Evolutionary conservation across 1,140 invertebrate genomes (phyloP).

Genomic region (Dreissena rostriformis): DNA sequence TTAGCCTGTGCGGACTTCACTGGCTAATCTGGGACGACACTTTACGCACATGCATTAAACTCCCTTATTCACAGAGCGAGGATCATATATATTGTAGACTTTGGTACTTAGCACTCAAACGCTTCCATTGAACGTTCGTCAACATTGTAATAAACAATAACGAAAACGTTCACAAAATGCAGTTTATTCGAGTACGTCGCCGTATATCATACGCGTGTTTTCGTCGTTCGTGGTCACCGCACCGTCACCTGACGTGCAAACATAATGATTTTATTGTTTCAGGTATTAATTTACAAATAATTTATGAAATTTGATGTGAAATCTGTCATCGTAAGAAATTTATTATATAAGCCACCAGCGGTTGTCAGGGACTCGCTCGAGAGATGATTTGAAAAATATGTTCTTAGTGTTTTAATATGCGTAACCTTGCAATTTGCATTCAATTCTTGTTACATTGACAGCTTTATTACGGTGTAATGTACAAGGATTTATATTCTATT

Average conservation of each 20-base stretch:
- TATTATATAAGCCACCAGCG: background rate
- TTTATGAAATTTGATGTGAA: constrained; percentile 2
- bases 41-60: too few species aligned
- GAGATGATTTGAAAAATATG: background rate
- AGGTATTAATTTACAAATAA: constrained; percentile 3
- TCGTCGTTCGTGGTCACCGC: background rate
- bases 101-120: background rate
- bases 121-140: background rate
- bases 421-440: background rate
- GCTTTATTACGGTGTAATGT: constrained; percentile 1
- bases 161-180: background rate
- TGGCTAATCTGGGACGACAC: too few species aligned
- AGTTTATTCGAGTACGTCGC: background rate
- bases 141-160: background rate
- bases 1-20: too few species aligned
- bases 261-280: constrained; percentile 10
- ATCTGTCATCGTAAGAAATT: background rate
- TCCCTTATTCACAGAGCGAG: background rate
- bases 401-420: constrained; percentile 1
- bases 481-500: background rate
- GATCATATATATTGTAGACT: background rate
- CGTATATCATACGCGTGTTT: background rate
- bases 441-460: background rate
- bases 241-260: background rate
- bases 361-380: background rate